Percentiles rank a stretch among this genome's conserved stretches.
Conservation (phyloP, 2,888 invertebrate species). For the Limnephilus auricula region DNA sequence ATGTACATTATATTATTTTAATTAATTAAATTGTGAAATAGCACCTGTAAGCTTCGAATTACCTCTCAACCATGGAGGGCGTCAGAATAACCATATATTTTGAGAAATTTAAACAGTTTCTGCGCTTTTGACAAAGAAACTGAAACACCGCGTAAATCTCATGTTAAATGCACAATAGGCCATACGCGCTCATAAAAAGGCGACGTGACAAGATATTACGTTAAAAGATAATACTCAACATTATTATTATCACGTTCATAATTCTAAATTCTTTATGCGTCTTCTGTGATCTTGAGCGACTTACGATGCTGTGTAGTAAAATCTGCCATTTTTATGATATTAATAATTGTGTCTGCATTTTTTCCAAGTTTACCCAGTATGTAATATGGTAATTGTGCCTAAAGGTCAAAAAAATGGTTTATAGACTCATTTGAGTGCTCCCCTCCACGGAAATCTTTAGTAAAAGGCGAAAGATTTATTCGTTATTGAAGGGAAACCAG, state of each 20-base stretch:
- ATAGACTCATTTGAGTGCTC: too few species aligned
- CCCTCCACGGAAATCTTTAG: too few species aligned
- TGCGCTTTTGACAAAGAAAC: too few species aligned
- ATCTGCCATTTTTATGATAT: not conserved
- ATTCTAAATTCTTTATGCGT: not conserved
- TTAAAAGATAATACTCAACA: not conserved
- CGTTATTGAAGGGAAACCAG: too few species aligned
- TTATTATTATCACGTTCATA: not conserved
- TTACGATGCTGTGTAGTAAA: not conserved
- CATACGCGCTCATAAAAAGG: not conserved
- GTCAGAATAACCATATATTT: too few species aligned
- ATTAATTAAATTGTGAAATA: too few species aligned
- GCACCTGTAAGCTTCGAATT: too few species aligned
- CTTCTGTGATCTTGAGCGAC: not conserved
- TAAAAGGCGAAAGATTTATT: too few species aligned
- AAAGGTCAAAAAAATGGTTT: too few species aligned
- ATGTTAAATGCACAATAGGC: not conserved
- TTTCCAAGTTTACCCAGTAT: not conserved
- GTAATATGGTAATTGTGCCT: not conserved
- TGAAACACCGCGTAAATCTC: not conserved
- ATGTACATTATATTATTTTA: too few species aligned
- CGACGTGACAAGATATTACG: not conserved
- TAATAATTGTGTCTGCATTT: not conserved
- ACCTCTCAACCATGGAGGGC: too few species aligned
- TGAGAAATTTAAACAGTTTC: too few species aligned